phyloP scores from a whole-genome alignment of 2,113 vertebrate genomes.

The Egretta garzetta region DNA sequence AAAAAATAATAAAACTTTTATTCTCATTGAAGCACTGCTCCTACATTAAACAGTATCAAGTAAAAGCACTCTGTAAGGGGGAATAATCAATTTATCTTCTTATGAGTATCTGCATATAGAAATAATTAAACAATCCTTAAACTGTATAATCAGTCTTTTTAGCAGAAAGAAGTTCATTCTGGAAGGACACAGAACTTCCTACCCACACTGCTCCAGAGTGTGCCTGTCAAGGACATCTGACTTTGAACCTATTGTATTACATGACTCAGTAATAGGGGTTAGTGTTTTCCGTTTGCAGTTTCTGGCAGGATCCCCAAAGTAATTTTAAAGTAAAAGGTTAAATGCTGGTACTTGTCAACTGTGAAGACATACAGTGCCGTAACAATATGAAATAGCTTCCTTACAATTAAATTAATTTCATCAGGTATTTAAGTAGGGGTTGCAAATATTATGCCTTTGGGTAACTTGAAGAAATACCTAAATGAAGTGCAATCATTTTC shows the following conservation, averaged over 20 bases:
- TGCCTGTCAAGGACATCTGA: conserved; percentile 69
- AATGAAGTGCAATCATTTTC: conserved; percentile 7
- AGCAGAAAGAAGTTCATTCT: conserved; percentile 53
- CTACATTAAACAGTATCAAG: neutral
- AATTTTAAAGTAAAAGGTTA: conserved; percentile 80
- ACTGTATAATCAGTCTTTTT: conserved; percentile 53
- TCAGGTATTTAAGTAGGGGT: neutral
- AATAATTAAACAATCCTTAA: conserved; percentile 67
- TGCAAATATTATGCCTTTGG: conserved; percentile 41
- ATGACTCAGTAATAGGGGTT: conserved; percentile 68
- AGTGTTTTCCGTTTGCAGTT: conserved; percentile 72
- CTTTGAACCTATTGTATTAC: conserved; percentile 74
- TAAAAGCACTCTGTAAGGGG: conserved; percentile 37
- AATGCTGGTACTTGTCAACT: conserved; percentile 80
- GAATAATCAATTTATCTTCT: conserved; percentile 61
- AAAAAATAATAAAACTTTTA: neutral
- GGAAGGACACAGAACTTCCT: conserved; percentile 71
- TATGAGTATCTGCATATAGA: conserved; percentile 57
- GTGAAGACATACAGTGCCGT: conserved; percentile 63
- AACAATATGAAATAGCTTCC: conserved; percentile 80
- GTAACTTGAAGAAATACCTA: conserved; percentile 27
- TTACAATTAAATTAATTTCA: conserved; percentile 58
- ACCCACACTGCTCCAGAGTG: conserved; percentile 74
- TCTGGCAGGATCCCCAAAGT: conserved; percentile 78
- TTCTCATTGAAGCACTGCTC: neutral